phyloP scores from a whole-genome alignment of 2,888 invertebrate genomes.

The Hermaeophaga mercurialis region DNA sequence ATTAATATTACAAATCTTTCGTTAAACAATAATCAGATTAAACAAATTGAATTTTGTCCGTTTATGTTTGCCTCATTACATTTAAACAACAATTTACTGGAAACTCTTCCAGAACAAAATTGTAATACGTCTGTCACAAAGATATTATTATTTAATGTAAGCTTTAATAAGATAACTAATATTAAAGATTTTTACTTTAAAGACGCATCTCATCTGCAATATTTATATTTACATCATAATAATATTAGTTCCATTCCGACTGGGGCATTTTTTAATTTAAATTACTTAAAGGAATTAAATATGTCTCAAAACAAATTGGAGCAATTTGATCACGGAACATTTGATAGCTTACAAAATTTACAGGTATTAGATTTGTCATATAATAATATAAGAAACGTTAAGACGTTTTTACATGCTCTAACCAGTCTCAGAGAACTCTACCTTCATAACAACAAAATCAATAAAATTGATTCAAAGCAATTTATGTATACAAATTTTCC shows the following conservation, averaged over 20 bases:
- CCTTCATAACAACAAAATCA: constrained; percentile 1
- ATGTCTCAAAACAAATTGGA: constrained; percentile 14
- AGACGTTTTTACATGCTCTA: background rate
- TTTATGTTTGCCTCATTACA: background rate
- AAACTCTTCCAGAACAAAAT: background rate
- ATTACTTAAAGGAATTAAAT: constrained; percentile 5
- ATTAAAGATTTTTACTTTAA: constrained; percentile 1
- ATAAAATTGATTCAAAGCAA: background rate
- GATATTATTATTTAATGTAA: background rate
- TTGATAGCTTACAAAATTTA: constrained; percentile 13
- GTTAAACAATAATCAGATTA: background rate
- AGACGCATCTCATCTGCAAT: background rate
- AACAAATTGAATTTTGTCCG: background rate
- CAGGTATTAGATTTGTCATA: constrained; percentile 14
- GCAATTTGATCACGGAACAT: constrained; percentile 19
- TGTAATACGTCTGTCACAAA: background rate
- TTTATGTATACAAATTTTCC: background rate
- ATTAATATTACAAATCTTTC: background rate
- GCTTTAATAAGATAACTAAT: background rate
- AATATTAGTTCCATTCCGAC: constrained; percentile 17
- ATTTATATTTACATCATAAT: constrained; percentile 6
- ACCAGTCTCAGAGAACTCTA: background rate
- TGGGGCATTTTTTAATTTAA: constrained; percentile 19
- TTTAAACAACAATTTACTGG: constrained; percentile 1
- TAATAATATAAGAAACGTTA: background rate